Percentiles rank a stretch among this genome's conserved stretches.
Conservation (phyloP, 2,797 vertebrate genomes). For the Melanogrammus aeglefinus region DNA sequence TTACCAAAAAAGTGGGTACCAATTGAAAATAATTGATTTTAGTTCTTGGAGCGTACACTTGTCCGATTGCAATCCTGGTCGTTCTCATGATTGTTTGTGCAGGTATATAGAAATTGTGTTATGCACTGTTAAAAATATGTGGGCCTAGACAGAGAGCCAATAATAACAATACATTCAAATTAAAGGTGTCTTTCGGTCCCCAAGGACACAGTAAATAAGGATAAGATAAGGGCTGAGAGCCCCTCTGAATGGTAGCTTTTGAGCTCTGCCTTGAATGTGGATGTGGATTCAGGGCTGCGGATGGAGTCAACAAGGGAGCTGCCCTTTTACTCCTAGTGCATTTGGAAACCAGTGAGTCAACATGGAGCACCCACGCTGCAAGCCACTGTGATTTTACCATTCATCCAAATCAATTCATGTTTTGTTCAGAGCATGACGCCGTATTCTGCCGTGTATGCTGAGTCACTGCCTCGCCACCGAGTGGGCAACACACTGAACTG, state of each 20-base stretch:
- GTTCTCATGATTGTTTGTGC: neutral
- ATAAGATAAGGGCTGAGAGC: neutral
- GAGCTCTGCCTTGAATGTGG: neutral
- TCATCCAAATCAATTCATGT: constrained; percentile 54
- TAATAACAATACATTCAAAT: neutral
- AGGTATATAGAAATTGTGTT: neutral
- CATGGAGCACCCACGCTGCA: constrained; percentile 51
- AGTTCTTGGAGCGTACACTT: neutral
- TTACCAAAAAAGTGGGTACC: neutral
- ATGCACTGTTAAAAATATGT: neutral
- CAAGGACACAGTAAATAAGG: neutral
- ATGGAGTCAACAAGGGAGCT: constrained; percentile 17
- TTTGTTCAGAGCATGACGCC: neutral
- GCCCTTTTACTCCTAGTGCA: constrained; percentile 28
- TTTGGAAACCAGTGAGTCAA: constrained; percentile 44
- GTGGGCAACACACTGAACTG: neutral
- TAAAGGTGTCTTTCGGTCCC: neutral
- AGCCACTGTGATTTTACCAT: constrained; percentile 57
- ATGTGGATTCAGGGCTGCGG: neutral
- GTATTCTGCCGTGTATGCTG: neutral
- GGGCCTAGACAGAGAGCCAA: neutral
- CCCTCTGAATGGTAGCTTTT: neutral
- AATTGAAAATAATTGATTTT: neutral
- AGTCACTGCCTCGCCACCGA: neutral
- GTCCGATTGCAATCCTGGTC: neutral